Percentiles rank a stretch among this genome's conserved stretches.
phyloP scores from a whole-genome alignment of 2,888 invertebrate species.

The Protophormia terraenovae region DNA sequence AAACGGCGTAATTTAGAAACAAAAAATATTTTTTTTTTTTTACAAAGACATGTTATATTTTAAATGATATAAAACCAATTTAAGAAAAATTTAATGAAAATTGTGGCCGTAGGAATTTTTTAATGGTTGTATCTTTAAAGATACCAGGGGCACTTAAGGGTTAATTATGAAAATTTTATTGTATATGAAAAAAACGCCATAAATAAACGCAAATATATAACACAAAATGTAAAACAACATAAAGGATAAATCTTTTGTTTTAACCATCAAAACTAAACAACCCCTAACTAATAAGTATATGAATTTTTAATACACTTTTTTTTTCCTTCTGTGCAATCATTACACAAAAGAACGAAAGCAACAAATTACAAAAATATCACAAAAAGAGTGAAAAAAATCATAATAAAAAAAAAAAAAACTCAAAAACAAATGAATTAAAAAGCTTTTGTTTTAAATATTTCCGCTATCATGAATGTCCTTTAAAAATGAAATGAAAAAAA shows the following conservation, averaged over 20 bases:
- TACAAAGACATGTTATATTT: too few species aligned
- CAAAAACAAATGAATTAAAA: conserved; percentile 61
- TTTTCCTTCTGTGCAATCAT: background rate
- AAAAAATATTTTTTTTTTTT: too few species aligned
- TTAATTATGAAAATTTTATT: too few species aligned
- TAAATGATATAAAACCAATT: too few species aligned
- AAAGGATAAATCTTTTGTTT: conserved; percentile 26
- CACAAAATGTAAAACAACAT: background rate
- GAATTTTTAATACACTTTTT: background rate
- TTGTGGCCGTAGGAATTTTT: too few species aligned
- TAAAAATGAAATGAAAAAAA: conserved; percentile 22
- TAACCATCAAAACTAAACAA: background rate
- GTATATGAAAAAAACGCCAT: too few species aligned
- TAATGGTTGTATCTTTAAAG: too few species aligned
- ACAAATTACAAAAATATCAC: conserved; percentile 52
- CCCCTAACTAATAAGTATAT: conserved; percentile 1
- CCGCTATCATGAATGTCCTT: conserved; percentile 62
- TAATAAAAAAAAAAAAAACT: conserved; percentile 38
- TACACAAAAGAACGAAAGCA: background rate
- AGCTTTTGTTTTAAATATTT: conserved; percentile 63
- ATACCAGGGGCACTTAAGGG: too few species aligned
- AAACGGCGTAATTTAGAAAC: too few species aligned
- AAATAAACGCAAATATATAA: too few species aligned
- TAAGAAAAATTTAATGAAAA: too few species aligned
- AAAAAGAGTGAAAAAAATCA: conserved; percentile 31